These are phyloP conservation scores for Dysmachus trigonus DNA, from an alignment of 2,888 invertebrate species.

Conservation along the genomic window DNA sequence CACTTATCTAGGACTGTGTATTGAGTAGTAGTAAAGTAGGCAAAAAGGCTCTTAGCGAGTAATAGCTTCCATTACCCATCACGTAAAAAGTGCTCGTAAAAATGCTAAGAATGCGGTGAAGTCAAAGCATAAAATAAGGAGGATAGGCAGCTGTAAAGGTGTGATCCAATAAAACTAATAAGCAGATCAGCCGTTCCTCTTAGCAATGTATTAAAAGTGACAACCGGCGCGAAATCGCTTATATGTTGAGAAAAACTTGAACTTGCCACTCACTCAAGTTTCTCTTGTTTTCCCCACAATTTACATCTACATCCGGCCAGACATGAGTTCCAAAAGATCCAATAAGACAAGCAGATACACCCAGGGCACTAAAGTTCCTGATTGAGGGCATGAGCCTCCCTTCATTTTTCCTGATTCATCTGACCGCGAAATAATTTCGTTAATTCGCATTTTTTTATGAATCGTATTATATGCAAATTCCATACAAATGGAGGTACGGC, in stretches of 20 bases:
- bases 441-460: not conserved
- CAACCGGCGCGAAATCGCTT: not conserved
- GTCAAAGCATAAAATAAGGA: not conserved
- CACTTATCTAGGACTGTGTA: not conserved
- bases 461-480: not conserved
- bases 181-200: not conserved
- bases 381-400: not conserved
- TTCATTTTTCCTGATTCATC: not conserved
- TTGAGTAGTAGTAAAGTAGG: not conserved
- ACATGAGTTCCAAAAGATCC: not conserved
- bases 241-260: not conserved
- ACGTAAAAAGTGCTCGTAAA: not conserved
- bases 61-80: not conserved
- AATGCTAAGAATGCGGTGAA: not conserved
- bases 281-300: not conserved
- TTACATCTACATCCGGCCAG: not conserved
- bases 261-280: not conserved
- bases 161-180: not conserved
- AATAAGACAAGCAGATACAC: not conserved
- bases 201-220: not conserved
- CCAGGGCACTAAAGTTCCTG: not conserved
- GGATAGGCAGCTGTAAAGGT: not conserved
- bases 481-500: not conserved
- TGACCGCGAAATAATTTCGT: not conserved
- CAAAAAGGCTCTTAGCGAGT: not conserved